Percentiles rank a stretch among this genome's conserved stretches.
Conservation (phyloP, 2,888 invertebrate genomes). For the Vannuccia rotundouncinata region DNA sequence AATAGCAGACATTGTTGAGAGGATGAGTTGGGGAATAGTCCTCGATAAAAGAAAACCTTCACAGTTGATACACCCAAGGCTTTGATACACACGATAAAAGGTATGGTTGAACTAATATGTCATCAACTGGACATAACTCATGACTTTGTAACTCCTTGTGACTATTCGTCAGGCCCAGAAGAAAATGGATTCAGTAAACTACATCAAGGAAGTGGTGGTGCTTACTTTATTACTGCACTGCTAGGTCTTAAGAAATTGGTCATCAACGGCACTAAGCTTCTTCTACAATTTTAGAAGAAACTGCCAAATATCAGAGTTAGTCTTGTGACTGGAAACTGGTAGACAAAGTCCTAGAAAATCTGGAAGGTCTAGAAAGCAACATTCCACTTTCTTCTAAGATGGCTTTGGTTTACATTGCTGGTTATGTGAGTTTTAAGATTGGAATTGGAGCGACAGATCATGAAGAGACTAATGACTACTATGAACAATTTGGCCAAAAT, state of each 20-base stretch:
- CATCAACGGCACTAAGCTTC: slow-evolving; percentile 22
- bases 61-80: slow-evolving; percentile 2
- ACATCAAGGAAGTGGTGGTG: slow-evolving; percentile 10
- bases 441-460: slow-evolving; percentile 8
- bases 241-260: not conserved
- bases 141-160: slow-evolving; percentile 18
- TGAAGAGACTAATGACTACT: slow-evolving; percentile 23
- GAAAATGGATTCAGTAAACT: slow-evolving; percentile 27
- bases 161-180: slow-evolving; percentile 1
- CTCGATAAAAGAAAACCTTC: slow-evolving; percentile 2
- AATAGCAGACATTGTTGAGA: slow-evolving; percentile 14
- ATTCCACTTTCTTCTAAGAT: slow-evolving; percentile 22
- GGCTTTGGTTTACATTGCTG: slow-evolving; percentile 18
- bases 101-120: slow-evolving; percentile 13
- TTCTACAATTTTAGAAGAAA: slow-evolving; percentile 21
- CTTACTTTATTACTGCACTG: slow-evolving; percentile 26
- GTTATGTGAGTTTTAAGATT: slow-evolving; percentile 15
- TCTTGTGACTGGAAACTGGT: not conserved
- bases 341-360: slow-evolving; percentile 23
- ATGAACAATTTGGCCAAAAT: slow-evolving; percentile 7
- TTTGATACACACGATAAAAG: slow-evolving; percentile 4
- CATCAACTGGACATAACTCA: slow-evolving; percentile 7
- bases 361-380: slow-evolving; percentile 10
- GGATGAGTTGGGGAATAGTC: slow-evolving; percentile 13
- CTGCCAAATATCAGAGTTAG: slow-evolving; percentile 6